Base-by-base conservation (phyloP, 2,888 invertebrate genomes). In the Lycia hirtaria region DNA sequence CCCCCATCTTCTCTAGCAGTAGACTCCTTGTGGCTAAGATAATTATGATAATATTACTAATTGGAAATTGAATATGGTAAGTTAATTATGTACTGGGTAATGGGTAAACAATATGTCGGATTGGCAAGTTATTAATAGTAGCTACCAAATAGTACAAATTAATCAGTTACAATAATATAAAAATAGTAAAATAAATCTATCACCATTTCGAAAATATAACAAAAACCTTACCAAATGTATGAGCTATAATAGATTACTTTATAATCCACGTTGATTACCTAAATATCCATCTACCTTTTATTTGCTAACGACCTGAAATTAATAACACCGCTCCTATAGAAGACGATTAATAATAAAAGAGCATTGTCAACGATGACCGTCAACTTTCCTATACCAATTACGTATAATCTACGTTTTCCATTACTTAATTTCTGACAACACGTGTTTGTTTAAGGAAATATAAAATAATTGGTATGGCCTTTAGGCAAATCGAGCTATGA, bases 331-430 rank as follows among this genome's bases (percentile, higher is more conserved):
- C 15, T 32, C 45, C 22, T 14, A 15, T 2, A 24, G 7, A 47
- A 22, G 24, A 17, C 33, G 33, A 47, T 47, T 47, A 47, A 14
- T 47, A 15, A 24, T 15, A 35, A 47, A 47, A 47, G 15, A 24
- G 15, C 24, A 32, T 47, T 24, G 47, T 47, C 35, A n/a, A 24
- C 47, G 35, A 35, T 47, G 47, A 24, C 47, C 12, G 32, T 24
- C 14, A 15, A 24, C 24, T 47, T 47, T 24, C 9, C 24, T 47
- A 4, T 5, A 35, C 33, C 24, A 47, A 47, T 45, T 12, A 4
- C 4, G 14, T 24, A 26, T 30, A n/a, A n/a, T n/a, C n/a, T n/a
- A n/a, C n/a, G 26, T 22, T 45, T 14, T 33, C 22, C 33, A 47
- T 47, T 24, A 47, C 33, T 14, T 35, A 47, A 47, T 47, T 35